A percentile compares a stretch with the other conserved stretches of the same genome.
phyloP scores from a whole-genome alignment of 2,888 invertebrate species.

The Dinocampus coccinellae region DNA sequence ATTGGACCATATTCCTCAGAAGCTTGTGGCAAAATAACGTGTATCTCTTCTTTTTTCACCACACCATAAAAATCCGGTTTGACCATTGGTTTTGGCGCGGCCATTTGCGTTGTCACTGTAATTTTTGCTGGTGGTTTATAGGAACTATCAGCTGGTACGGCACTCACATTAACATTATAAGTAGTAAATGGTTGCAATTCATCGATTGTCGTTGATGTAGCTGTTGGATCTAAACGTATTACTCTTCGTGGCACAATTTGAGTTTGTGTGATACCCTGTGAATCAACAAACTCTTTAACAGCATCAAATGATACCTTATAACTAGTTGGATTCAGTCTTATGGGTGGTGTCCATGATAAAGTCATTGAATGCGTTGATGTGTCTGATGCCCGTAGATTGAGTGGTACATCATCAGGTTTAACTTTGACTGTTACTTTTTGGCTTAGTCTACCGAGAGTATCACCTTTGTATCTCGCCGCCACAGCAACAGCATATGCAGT shows the following conservation, averaged over 20 bases:
- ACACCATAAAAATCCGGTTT: conserved; percentile 95
- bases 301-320: conserved; percentile 94
- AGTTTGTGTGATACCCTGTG: conserved; percentile 91
- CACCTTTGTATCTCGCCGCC: conserved; percentile 83
- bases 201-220: conserved; percentile 83
- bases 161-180: conserved; percentile 93
- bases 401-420: conserved; percentile 92
- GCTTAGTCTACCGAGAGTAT: conserved; percentile 85
- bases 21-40: conserved; percentile 94
- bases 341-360: conserved; percentile 90
- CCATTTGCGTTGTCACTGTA: conserved; percentile 96
- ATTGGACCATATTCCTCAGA: conserved; percentile 99
- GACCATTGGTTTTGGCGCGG: conserved; percentile 95
- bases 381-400: conserved; percentile 88
- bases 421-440: conserved; percentile 92
- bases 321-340: conserved; percentile 87
- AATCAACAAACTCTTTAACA: conserved; percentile 93
- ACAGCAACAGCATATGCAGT: conserved; percentile 93
- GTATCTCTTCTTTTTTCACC: conserved; percentile 86
- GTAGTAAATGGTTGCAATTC: conserved; percentile 94
- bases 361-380: conserved; percentile 96
- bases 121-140: conserved; percentile 93
- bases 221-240: conserved; percentile 80
- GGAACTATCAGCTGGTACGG: conserved; percentile 85
- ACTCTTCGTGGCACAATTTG: conserved; percentile 83